phyloP scores from a whole-genome alignment of 1,140 invertebrate species.

The Capitella teleta region DNA sequence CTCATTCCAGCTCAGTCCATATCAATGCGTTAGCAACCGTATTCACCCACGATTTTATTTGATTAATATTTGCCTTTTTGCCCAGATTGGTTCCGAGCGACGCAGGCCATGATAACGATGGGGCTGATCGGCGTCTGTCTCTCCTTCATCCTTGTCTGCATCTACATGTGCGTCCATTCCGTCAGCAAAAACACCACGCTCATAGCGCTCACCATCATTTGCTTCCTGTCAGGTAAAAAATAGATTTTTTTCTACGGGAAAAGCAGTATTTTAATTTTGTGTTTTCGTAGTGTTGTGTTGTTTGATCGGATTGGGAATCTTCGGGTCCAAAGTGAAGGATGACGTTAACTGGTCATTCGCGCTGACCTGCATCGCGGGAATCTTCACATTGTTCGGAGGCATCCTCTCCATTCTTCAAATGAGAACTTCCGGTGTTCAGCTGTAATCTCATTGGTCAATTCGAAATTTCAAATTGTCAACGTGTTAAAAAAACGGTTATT shows the following conservation, averaged over 20 bases:
- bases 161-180: constrained; percentile 14
- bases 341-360: constrained; percentile 11
- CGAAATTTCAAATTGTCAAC: too few species aligned
- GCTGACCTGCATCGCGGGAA: constrained; percentile 1
- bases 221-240: constrained; percentile 10
- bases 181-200: constrained; percentile 15
- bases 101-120: constrained; percentile 9
- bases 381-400: constrained; percentile 9
- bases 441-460: too few species aligned
- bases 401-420: constrained; percentile 13
- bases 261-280: too few species aligned
- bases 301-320: constrained; percentile 11
- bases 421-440: constrained; percentile 10
- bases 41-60: too few species aligned
- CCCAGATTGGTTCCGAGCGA: constrained; percentile 9
- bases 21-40: too few species aligned
- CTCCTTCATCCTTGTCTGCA: constrained; percentile 11
- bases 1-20: too few species aligned
- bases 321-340: constrained; percentile 1
- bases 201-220: constrained; percentile 12
- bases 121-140: constrained; percentile 9
- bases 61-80: too few species aligned
- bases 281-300: constrained; percentile 6
- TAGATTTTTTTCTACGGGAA: not conserved
- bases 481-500: too few species aligned